A percentile compares a stretch with the other conserved stretches of the same genome.
Evolutionary conservation across 2,888 invertebrate genomes (phyloP).

Genomic region (Drosophila pseudotalamancana): DNA sequence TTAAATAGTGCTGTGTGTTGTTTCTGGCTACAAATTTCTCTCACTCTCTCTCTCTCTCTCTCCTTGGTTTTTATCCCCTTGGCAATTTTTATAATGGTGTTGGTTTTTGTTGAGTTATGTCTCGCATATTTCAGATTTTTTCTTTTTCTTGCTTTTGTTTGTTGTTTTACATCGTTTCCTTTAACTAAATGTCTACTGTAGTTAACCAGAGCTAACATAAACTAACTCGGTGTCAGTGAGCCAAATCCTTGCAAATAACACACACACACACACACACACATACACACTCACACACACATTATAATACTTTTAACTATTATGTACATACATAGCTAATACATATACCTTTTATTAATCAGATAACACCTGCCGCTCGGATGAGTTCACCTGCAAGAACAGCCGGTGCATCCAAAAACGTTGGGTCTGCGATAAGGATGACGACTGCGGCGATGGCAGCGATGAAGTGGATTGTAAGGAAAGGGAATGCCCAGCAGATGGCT

Average conservation of each 20-base stretch:
- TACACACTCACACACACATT: background rate
- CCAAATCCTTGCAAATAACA: slow-evolving; percentile 34
- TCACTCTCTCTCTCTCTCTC: too few relatives aligned
- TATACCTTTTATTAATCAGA: slow-evolving; percentile 85
- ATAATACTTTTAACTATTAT: slow-evolving; percentile 6
- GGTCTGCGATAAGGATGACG: slow-evolving; percentile 94
- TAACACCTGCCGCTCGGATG: slow-evolving; percentile 95
- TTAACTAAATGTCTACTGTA: slow-evolving; percentile 38
- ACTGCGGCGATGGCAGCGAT: slow-evolving; percentile 94
- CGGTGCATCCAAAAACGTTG: slow-evolving; percentile 94
- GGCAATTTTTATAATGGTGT: slow-evolving; percentile 69
- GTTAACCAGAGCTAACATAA: slow-evolving; percentile 36
- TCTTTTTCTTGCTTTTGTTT: slow-evolving; percentile 20
- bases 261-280: background rate
- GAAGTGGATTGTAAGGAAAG: slow-evolving; percentile 90
- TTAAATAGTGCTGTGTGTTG: slow-evolving; percentile 11
- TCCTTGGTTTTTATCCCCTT: slow-evolving; percentile 36
- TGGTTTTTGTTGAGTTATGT: slow-evolving; percentile 65
- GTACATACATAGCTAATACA: too few relatives aligned
- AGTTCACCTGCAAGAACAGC: slow-evolving; percentile 96
- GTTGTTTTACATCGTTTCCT: slow-evolving; percentile 8
- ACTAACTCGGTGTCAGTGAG: slow-evolving; percentile 21
- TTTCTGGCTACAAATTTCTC: slow-evolving; percentile 47
- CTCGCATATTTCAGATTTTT: slow-evolving; percentile 44
- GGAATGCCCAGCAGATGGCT: slow-evolving; percentile 89